Base-by-base conservation (phyloP, 1,140 invertebrate genomes). In the Yoshiicerus persimilis region DNA sequence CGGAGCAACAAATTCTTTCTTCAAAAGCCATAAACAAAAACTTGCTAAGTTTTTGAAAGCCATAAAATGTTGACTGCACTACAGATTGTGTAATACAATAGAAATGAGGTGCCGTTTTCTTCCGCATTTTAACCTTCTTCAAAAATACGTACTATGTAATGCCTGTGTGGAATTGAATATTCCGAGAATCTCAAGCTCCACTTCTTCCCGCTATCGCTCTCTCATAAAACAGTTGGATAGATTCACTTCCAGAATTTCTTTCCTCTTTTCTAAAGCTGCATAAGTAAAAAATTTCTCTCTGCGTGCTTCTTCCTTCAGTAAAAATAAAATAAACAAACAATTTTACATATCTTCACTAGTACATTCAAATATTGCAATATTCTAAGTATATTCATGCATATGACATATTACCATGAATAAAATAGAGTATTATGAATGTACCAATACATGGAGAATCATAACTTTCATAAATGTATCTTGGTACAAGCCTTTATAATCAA, bases 11-110 rank as follows among this genome's bases (percentile, higher is more conserved):
- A 88, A 88, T 88, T 86, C 66, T 88, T 77, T 86, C 84, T 86
- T 88, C 70, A 86, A 41, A 88, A 84, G 87, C 84, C 84, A 86
- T 88, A 88, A 88, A 88, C 87, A 88, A 88, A 84, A 87, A 87
- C 56, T 62, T 36, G 84, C 47, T 9, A 86, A 86, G 84, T 34
- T 86, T 86, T 88, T 32, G 83, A 56, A 86, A 86, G 84, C 27
- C 75, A 64, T 86, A 86, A 86, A 88, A 88, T 70, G 13, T 41
- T n/a, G 70, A 77, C 23, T 34, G 27, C 70, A 34, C 23, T 34
- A 6, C 70, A 34, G 70, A 34, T 77, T n/a, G 20, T 77, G 27
- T 66, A 66, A 66, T 66, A 66, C 64, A 56, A 56, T 56, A 56
- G 47, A 56, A 56, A 66, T 66, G 64, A 30, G 64, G 64, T 66